Percentiles rank a stretch among this genome's conserved stretches.
These are phyloP conservation scores for Rhyacichthys aspro DNA, from an alignment of 2,797 vertebrate species.

Conservation along the genomic window DNA sequence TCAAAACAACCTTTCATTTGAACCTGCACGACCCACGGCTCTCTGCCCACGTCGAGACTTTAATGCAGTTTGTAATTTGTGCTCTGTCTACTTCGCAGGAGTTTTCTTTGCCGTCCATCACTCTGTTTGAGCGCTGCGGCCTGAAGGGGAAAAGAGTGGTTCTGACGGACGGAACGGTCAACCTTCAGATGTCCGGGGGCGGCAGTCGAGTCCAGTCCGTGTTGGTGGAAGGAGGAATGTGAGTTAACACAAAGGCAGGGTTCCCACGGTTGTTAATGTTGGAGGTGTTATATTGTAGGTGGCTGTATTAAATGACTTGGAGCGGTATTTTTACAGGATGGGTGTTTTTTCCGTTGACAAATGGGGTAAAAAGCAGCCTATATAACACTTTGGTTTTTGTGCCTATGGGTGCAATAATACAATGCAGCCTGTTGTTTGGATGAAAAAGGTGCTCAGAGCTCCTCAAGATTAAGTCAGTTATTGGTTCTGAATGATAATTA, in stretches of 20 bases:
- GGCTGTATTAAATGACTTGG: no score
- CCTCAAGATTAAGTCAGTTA: no score
- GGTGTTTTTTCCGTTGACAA: no score
- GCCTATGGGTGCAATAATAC: no score
- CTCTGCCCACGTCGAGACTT: conserved; percentile 3
- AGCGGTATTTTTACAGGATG: no score
- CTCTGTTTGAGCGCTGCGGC: conserved; percentile 84
- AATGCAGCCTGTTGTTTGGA: no score
- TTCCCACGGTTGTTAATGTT: no score
- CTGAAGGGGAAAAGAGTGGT: conserved; percentile 90
- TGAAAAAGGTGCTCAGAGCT: no score
- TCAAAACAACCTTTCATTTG: conserved; percentile 12
- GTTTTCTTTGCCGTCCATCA: conserved; percentile 88
- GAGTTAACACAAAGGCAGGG: conserved; percentile 79
- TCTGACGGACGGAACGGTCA: conserved; percentile 82
- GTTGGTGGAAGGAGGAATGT: conserved; percentile 89
- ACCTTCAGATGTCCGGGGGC: conserved; percentile 86
- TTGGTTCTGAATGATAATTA: no score
- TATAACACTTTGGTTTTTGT: no score
- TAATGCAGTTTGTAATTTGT: conserved; percentile 3
- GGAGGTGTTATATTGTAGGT: no score
- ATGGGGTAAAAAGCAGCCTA: no score
- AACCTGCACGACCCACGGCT: conserved; percentile 14
- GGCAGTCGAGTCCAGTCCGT: conserved; percentile 85
- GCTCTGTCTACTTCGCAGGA: conserved; percentile 74